A percentile compares a stretch with the other conserved stretches of the same genome.
Evolutionary conservation across 2,888 invertebrate genomes (phyloP).

Genomic region (Hanleya hanleyi): DNA sequence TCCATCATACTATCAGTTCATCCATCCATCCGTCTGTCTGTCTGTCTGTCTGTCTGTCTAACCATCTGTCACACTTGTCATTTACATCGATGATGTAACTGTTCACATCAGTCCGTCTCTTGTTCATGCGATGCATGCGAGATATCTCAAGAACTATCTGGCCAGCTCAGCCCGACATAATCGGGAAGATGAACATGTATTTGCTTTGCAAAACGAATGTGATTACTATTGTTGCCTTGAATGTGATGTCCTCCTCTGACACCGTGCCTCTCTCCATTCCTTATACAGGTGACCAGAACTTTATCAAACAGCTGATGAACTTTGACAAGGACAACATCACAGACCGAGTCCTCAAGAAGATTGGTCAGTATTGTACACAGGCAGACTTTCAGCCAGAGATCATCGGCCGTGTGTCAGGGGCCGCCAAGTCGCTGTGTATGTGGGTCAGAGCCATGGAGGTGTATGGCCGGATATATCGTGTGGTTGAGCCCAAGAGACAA

Average conservation of each 20-base stretch:
- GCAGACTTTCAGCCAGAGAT: constrained; percentile 91
- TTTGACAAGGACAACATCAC: constrained; percentile 92
- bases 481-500: constrained; percentile 90
- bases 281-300: constrained; percentile 71
- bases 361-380: constrained; percentile 85
- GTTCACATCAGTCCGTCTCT: no score
- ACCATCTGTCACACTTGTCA: not conserved
- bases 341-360: constrained; percentile 87
- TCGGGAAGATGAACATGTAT: no score
- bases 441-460: constrained; percentile 94
- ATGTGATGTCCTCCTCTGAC: no score
- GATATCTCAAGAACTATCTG: no score
- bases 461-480: constrained; percentile 86
- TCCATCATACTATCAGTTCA: not conserved
- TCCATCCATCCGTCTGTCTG: not conserved
- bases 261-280: no score
- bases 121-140: no score
- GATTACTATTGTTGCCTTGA: no score
- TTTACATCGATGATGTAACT: no score
- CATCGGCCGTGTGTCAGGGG: constrained; percentile 86
- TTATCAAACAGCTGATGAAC: constrained; percentile 80
- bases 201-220: no score
- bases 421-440: constrained; percentile 90
- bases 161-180: no score
- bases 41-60: not conserved